Conservation (phyloP, 2,797 vertebrate genomes). For the Geotrypetes seraphini region DNA sequence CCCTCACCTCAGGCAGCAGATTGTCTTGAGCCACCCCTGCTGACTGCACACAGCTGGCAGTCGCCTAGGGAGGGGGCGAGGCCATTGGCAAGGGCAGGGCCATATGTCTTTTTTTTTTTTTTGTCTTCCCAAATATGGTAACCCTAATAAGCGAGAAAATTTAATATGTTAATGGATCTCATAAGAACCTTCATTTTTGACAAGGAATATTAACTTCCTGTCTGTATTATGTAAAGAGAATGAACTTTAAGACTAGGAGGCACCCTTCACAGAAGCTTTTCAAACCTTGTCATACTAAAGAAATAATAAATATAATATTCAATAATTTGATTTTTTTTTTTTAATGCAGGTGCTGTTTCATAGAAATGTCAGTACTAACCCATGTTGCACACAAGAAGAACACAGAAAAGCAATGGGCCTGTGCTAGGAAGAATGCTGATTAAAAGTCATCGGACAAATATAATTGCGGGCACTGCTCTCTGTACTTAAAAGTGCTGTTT, state of each 20-base stretch:
- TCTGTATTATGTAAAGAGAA: conserved; percentile 54
- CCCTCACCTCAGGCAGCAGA: no score
- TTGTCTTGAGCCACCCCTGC: no score
- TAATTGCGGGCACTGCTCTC: conserved; percentile 43
- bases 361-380: not conserved
- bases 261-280: not conserved
- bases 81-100: no score
- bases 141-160: no score
- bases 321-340: not conserved
- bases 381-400: not conserved
- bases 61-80: no score
- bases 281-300: accelerated
- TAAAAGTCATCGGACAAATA: conserved; percentile 22
- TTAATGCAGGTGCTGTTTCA: conserved; percentile 8
- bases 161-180: no score
- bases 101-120: no score
- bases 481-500: conserved; percentile 53
- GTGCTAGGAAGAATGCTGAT: conserved; percentile 1
- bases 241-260: no score
- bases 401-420: conserved; percentile 28
- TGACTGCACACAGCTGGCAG: no score
- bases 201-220: no score
- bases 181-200: no score
- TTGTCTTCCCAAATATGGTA: no score
- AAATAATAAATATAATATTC: accelerated